Base-by-base conservation (phyloP, 2,888 invertebrate genomes). In the Cephus spinipes region DNA sequence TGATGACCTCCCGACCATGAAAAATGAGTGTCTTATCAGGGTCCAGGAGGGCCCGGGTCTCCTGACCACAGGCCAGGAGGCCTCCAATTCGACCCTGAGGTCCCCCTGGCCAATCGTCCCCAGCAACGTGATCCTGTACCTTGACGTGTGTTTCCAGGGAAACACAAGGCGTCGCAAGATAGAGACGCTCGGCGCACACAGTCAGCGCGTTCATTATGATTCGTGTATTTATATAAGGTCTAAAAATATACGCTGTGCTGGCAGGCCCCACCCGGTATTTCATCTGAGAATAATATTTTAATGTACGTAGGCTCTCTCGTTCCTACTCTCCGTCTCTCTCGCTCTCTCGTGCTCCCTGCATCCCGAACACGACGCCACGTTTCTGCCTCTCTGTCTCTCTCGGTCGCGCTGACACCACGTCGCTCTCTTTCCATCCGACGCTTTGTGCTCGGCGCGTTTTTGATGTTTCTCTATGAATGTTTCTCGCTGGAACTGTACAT, bases 221-320 rank as follows among this genome's bases (percentile, higher is more conserved):
- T 91, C 91, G 91, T 91, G 90, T 91, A 91, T 91, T 91, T 91
- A 91, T 91, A 91, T 91, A 91, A 91, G 90, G 89, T 91, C 91
- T 91, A 91, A 91, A 91, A 91, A 91, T 91, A 91, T 90, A 89
- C 88, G 87, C 86, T 84, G 82, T 88, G 90, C 89, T 86, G 89
- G 88, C 91, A 89, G 89, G 90, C 91, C 90, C 90, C 90, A 88
- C 90, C 90, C 91, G 91, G 90, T 91, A 91, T 91, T 91, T 91
- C 91, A 91, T 91, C 91, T 90, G 91, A 91, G 91, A 91, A 91
- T 91, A 91, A 91, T 91, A 91, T 91, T 91, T 91, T 91, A 91
- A 91, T 91, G 90, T 90, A 89, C 89, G 87, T 86, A 88, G 85
- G 85, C 82, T 82, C 82, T 81, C 84, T 80, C 81, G 80, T 79